A percentile compares a stretch with the other conserved stretches of the same genome.
phyloP scores from a whole-genome alignment of 2,113 vertebrate genomes.

The Setophaga kirtlandii region DNA sequence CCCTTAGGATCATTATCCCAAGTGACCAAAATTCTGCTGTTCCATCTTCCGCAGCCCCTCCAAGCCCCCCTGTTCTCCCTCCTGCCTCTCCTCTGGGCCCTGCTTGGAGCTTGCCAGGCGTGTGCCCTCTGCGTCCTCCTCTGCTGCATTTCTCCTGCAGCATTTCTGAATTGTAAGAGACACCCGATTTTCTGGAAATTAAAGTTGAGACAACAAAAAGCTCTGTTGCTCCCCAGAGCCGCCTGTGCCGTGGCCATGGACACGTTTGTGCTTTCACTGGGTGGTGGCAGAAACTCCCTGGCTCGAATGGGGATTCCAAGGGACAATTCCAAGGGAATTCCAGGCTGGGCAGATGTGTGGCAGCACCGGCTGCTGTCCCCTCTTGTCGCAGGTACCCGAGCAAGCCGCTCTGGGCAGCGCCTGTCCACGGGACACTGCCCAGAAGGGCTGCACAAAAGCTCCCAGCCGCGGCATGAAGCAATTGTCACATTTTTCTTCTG shows the following conservation, averaged over 20 bases:
- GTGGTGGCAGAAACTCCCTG: background rate
- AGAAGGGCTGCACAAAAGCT: constrained; percentile 31
- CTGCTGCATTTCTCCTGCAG: background rate
- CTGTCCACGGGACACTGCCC: background rate
- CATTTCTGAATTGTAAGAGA: background rate
- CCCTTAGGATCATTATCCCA: background rate
- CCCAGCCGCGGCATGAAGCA: constrained; percentile 52
- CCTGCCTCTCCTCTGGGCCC: background rate
- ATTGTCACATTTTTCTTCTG: constrained; percentile 69
- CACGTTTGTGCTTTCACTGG: background rate
- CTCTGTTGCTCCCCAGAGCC: background rate
- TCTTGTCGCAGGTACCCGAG: background rate
- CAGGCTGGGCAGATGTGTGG: background rate
- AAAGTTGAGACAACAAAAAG: background rate
- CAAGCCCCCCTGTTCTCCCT: fast-evolving
- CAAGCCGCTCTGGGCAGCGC: background rate
- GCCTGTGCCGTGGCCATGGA: background rate
- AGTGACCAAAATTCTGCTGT: background rate
- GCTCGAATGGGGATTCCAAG: background rate
- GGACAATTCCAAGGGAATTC: background rate
- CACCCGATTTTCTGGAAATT: constrained; percentile 3
- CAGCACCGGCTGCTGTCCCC: background rate
- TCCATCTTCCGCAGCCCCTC: background rate
- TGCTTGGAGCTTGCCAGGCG: fast-evolving
- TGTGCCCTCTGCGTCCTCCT: fast-evolving